Conservation (phyloP, 2,888 invertebrate genomes). For the Amphipoea lucens region DNA sequence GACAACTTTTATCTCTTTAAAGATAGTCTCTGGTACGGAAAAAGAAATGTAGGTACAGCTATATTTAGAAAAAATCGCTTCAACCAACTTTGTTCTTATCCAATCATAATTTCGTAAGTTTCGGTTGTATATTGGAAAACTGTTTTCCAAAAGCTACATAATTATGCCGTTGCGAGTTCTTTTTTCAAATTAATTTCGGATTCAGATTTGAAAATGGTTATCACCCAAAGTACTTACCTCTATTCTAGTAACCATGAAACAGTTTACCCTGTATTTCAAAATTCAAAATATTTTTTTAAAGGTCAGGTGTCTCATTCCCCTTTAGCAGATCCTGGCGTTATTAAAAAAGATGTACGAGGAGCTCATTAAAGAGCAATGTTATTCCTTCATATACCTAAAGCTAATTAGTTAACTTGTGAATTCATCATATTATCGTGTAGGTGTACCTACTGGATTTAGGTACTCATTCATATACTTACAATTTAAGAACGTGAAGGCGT, state of each 20-base stretch:
- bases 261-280: not conserved
- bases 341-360: not conserved
- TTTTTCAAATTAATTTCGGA: conserved; percentile 34
- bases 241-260: not conserved
- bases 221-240: not conserved
- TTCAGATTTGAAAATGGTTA: conserved; percentile 22
- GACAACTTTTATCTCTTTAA: conserved; percentile 9
- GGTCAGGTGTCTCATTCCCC: not conserved
- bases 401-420: not conserved
- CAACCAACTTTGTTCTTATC: conserved; percentile 24
- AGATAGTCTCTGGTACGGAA: not conserved
- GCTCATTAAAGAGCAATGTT: not conserved
- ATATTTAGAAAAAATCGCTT: conserved; percentile 5
- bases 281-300: not conserved
- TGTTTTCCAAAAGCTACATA: conserved; percentile 37
- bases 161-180: conserved; percentile 26
- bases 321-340: not conserved
- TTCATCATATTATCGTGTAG: not conserved
- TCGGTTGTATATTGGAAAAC: conserved; percentile 41
- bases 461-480: not conserved
- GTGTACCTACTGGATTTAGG: not conserved
- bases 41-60: not conserved
- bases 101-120: conserved; percentile 43
- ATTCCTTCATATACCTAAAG: not conserved
- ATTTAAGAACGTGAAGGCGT: conserved; percentile 1